Base-by-base conservation (phyloP, 1,140 invertebrate genomes). In the Drosophila subobscura region DNA sequence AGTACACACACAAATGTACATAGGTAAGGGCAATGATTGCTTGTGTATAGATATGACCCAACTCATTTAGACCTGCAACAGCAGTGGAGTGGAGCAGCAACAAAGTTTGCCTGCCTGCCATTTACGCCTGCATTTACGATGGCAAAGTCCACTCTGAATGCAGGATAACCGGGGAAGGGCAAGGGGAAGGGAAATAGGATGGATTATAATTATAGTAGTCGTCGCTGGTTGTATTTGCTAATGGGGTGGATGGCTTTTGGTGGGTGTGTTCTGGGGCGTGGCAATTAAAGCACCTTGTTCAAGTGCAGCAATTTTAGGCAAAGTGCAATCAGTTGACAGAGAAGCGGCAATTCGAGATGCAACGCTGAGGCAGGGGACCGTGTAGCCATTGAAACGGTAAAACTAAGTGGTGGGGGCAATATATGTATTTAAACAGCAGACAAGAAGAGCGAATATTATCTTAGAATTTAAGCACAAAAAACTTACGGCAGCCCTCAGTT, bases 31-130 rank as follows among this genome's bases (percentile, higher is more conserved):
- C 33, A 54, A 44, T 52, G 40, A 65, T 45, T 73, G 71, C 71
- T 63, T 75, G 44, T 61, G 49, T 61, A 53, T 41, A 77, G 68
- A 68, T 81, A 64, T 77, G 54, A 72, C 67, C 78, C 61, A 63
- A 77, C 78, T 80, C 73, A 80, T 80, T 80, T 80, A 67, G 78
- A 56, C 60, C 56, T 50, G 56, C 14, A 66, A 57, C 33, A 45
- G 22, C 52, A 45, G 44, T 44, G 29, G 37, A 37, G 33, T 10
- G 33, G 42, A 44, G 64, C 25, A 44, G 42, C 59, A 79, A 73
- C 61, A 73, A 70, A 79, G 65, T 75, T 79, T 37, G 33, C 33
- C 33, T 37, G 33, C 33, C 33, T 71, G 71, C 55, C 77, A 79
- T 79, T 72, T 79, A 64, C 77, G 57, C 56, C 45, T n/a, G 22